These are phyloP conservation scores for Siderastrea radians DNA, from an alignment of 92 coral and sea anemone genomes.

Conservation along the genomic window DNA sequence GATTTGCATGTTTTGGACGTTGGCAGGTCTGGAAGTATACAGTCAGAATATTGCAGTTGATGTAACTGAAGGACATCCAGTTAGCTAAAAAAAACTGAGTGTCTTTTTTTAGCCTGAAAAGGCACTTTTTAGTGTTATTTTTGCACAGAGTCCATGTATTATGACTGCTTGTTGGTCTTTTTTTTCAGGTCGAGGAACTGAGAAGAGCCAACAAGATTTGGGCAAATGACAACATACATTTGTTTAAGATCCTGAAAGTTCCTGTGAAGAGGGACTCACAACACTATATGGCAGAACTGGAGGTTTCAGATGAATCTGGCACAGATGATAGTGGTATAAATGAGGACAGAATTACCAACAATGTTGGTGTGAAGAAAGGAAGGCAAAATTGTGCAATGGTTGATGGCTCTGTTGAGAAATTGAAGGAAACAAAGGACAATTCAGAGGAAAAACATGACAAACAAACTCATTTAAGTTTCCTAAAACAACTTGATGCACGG, in stretches of 20 bases:
- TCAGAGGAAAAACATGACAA: slow-evolving; percentile 6
- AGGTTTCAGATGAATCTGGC: slow-evolving; percentile 41
- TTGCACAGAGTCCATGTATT: too few relatives aligned
- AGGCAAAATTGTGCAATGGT: slow-evolving; percentile 16
- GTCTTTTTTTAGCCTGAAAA: too few relatives aligned
- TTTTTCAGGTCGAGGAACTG: slow-evolving; percentile 79
- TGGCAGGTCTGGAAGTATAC: too few relatives aligned
- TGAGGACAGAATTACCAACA: slow-evolving; percentile 1
- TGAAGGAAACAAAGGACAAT: slow-evolving; percentile 15
- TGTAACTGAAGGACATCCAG: too few relatives aligned
- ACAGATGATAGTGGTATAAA: slow-evolving; percentile 22
- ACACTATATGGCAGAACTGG: slow-evolving; percentile 53
- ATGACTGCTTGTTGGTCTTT: too few relatives aligned
- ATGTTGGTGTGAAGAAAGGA: neutral
- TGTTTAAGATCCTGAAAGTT: slow-evolving; percentile 83
- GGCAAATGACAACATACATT: slow-evolving; percentile 94
- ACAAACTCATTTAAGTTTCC: slow-evolving; percentile 65
- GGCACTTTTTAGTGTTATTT: too few relatives aligned
- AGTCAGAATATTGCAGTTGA: too few relatives aligned
- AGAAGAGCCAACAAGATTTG: slow-evolving; percentile 92
- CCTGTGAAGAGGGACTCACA: slow-evolving; percentile 76
- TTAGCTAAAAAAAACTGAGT: too few relatives aligned
- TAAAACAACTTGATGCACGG: slow-evolving; percentile 81
- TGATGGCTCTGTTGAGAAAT: slow-evolving; percentile 31
- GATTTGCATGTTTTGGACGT: too few relatives aligned